A percentile compares a stretch with the other conserved stretches of the same genome.
These are phyloP conservation scores for Athalia cordata DNA, from an alignment of 2,888 invertebrate species.

Conservation along the genomic window DNA sequence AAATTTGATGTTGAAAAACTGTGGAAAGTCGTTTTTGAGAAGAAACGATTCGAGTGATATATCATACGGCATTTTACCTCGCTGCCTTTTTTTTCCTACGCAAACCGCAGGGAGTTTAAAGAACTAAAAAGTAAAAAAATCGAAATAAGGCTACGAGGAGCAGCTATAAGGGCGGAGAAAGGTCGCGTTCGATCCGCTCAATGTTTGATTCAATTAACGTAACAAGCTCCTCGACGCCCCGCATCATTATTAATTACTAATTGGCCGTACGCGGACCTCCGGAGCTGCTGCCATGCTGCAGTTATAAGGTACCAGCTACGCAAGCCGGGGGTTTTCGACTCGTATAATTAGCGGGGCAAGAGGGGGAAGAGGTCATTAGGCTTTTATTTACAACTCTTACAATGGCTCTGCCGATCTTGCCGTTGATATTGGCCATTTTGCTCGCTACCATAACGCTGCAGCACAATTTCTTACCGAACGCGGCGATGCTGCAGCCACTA, in stretches of 20 bases:
- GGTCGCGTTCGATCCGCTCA: constrained; percentile 49
- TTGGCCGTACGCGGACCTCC: constrained; percentile 54
- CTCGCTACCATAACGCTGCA: constrained; percentile 6
- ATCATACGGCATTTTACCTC: too few relatives aligned
- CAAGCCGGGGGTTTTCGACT: constrained; percentile 50
- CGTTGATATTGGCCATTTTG: constrained; percentile 56
- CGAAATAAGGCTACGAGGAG: constrained; percentile 4
- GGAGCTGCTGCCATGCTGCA: constrained; percentile 37
- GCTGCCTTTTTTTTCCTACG: too few relatives aligned
- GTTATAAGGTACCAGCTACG: constrained; percentile 55
- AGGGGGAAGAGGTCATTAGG: constrained; percentile 59
- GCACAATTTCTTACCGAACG: too few relatives aligned
- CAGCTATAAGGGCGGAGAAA: not conserved
- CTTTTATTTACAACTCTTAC: constrained; percentile 67
- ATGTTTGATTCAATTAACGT: constrained; percentile 57
- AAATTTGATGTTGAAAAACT: too few relatives aligned
- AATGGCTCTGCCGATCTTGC: constrained; percentile 60
- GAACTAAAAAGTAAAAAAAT: not conserved
- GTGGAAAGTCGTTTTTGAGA: too few relatives aligned
- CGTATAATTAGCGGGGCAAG: constrained; percentile 59
- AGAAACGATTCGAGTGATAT: too few relatives aligned
- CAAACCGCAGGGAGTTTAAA: not conserved
- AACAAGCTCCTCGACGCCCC: constrained; percentile 52
- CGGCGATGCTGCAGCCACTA: too few relatives aligned
- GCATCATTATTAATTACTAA: constrained; percentile 65